A percentile compares a stretch with the other conserved stretches of the same genome.
These are phyloP conservation scores for Myathropa florea DNA, from an alignment of 2,888 invertebrate species.

Conservation along the genomic window DNA sequence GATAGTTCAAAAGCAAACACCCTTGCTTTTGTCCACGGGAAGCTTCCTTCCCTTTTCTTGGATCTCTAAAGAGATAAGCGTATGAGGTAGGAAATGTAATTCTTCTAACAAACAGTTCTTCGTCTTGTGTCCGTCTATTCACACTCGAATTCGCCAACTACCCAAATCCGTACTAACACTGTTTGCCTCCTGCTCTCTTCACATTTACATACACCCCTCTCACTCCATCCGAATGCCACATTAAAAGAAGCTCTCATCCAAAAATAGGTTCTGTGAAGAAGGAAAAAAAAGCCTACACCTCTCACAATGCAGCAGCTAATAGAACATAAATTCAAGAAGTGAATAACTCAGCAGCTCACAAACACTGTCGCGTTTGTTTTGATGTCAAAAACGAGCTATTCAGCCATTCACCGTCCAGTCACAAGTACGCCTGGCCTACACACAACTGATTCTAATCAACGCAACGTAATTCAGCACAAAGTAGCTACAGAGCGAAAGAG, in stretches of 20 bases:
- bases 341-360: constrained; percentile 1
- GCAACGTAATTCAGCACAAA: background rate
- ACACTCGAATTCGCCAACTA: too few relatives aligned
- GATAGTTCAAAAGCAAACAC: too few relatives aligned
- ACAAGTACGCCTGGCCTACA: background rate
- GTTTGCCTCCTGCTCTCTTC: background rate
- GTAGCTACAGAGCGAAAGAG: background rate
- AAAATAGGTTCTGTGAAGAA: background rate
- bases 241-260: background rate
- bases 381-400: background rate
- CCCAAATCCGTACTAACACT: too few relatives aligned
- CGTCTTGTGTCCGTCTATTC: too few relatives aligned
- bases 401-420: background rate
- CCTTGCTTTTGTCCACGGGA: too few relatives aligned
- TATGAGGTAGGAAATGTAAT: too few relatives aligned
- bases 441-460: background rate
- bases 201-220: background rate
- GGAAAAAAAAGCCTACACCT: background rate
- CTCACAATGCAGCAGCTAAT: background rate
- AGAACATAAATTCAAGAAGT: constrained; percentile 36
- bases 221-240: background rate
- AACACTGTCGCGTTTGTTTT: background rate
- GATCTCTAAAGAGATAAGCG: too few relatives aligned
- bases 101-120: too few relatives aligned
- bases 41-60: too few relatives aligned